These are phyloP conservation scores for Spodoptera frugiperda DNA, from an alignment of 1,140 invertebrate genomes.

Conservation along the genomic window DNA sequence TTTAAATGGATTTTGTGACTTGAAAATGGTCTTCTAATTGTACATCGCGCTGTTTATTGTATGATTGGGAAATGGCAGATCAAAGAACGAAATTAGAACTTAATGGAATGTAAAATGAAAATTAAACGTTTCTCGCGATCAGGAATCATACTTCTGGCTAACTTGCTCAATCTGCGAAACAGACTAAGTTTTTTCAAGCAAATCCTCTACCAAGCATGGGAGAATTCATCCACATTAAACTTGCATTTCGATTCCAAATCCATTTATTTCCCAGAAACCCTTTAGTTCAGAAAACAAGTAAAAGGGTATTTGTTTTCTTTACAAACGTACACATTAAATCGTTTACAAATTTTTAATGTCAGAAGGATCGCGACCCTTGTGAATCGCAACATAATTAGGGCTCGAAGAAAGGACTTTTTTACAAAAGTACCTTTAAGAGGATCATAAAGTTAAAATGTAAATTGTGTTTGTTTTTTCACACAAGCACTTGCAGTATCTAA, in stretches of 20 bases:
- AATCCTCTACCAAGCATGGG: no score
- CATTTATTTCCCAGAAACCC: background rate
- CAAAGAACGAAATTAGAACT: conserved; percentile 1
- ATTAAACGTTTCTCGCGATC: background rate
- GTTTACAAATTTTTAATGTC: conserved; percentile 12
- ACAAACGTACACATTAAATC: conserved; percentile 1
- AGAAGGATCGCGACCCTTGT: conserved; percentile 20
- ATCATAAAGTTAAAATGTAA: conserved; percentile 44
- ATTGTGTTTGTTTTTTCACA: conserved; percentile 24
- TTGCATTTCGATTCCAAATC: no score
- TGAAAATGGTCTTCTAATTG: conserved; percentile 13
- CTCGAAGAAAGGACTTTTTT: conserved; percentile 20
- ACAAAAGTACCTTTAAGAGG: conserved; percentile 27
- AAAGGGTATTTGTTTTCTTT: background rate
- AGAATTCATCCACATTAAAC: no score
- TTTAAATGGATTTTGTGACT: conserved; percentile 42
- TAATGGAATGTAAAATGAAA: background rate
- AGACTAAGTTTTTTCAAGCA: no score
- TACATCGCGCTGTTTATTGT: conserved; percentile 11
- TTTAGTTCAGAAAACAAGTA: background rate
- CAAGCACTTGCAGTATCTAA: conserved; percentile 14
- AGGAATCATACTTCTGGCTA: no score
- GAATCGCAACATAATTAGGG: conserved; percentile 34
- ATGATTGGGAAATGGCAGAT: background rate
- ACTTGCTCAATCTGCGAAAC: no score